Percentiles rank a stretch among this genome's conserved stretches.
phyloP scores from a whole-genome alignment of 1,140 invertebrate species.

The Tetramorium parvispinum region DNA sequence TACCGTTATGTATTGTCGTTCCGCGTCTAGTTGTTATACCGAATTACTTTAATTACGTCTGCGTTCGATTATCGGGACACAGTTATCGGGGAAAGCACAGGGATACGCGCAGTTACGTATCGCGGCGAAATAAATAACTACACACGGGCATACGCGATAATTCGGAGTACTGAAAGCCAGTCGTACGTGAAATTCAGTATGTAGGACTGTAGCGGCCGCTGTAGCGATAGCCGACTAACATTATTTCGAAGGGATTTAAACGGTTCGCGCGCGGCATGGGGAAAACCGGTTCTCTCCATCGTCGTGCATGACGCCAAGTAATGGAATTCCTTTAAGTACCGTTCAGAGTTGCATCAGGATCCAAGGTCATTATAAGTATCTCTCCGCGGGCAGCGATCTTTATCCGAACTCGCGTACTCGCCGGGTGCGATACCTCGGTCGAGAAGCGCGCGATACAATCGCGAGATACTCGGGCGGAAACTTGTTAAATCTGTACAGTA shows the following conservation, averaged over 20 bases:
- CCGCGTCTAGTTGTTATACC: not conserved
- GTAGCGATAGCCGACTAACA: slow-evolving; percentile 69
- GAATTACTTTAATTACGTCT: slow-evolving; percentile 18
- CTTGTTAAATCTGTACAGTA: not conserved
- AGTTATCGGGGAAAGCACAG: slow-evolving; percentile 9
- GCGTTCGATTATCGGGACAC: slow-evolving; percentile 4
- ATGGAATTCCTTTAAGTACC: slow-evolving; percentile 76
- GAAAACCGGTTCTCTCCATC: slow-evolving; percentile 67
- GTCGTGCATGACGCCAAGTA: slow-evolving; percentile 57
- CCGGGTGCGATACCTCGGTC: not conserved
- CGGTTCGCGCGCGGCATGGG: slow-evolving; percentile 55
- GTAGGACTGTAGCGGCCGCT: slow-evolving; percentile 23
- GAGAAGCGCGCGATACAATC: slow-evolving; percentile 30
- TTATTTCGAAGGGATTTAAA: slow-evolving; percentile 75
- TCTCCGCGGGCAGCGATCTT: slow-evolving; percentile 42
- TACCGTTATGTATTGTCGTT: not conserved
- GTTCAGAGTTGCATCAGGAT: slow-evolving; percentile 72
- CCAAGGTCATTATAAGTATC: slow-evolving; percentile 70
- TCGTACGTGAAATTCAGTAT: slow-evolving; percentile 35
- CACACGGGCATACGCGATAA: slow-evolving; percentile 13
- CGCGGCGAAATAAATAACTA: slow-evolving; percentile 12
- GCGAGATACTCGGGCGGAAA: slow-evolving; percentile 22
- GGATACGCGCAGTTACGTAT: not conserved
- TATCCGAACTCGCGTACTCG: slow-evolving; percentile 17
- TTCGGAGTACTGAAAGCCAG: slow-evolving; percentile 31